Evolutionary conservation across 1,140 invertebrate genomes (phyloP), one percentile per base, ranked within the genome.

Genomic region (Magallana ariakensis): DNA sequence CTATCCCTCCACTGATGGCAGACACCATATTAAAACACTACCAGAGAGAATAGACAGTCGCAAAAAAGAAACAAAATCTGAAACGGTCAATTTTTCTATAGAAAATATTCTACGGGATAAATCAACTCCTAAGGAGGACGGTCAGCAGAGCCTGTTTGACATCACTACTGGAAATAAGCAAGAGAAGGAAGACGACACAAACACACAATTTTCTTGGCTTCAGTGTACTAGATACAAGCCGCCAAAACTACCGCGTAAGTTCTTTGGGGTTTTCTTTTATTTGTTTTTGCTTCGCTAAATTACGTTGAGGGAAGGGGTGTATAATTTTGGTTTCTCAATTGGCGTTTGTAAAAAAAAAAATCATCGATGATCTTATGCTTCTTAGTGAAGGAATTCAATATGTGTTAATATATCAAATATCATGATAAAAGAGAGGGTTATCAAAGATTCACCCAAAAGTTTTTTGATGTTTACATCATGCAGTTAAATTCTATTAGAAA

Each of bases 221-320:
- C 96, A 96, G 84, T 97, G 97, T 90, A 97, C 97, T 0, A 94
- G 97, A 87, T 97, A 97, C 91, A 96, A 96, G 89, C 97, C 97
- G 7, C 97, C 97, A 5, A 97, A 96, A 91, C 91, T 97, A 85
- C 96, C 96, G 90, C 95, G 96, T 96, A 95, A 96, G 96, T 95
- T 46, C n/a, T 9, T 13, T 53, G 15, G 19, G 53, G n/a, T 82
- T n/a, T n/a, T n/a, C n/a, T n/a, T n/a, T n/a, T n/a, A 54, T 82
- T 15, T 33, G 15, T 13, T 26, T 80, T 80, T 80, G 46, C 33
- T 46, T 46, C 2, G 33, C 33, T 46, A 2, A 46, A 46, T 46
- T 46, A 5, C 33, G 33, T 46, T 46, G 5, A 46, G 33, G 33
- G 33, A 46, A 46, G 1, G 33, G 33, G 1, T 46, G 33, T 46